phyloP scores from a whole-genome alignment of 1,140 invertebrate genomes.

The Cephus cinctus region DNA sequence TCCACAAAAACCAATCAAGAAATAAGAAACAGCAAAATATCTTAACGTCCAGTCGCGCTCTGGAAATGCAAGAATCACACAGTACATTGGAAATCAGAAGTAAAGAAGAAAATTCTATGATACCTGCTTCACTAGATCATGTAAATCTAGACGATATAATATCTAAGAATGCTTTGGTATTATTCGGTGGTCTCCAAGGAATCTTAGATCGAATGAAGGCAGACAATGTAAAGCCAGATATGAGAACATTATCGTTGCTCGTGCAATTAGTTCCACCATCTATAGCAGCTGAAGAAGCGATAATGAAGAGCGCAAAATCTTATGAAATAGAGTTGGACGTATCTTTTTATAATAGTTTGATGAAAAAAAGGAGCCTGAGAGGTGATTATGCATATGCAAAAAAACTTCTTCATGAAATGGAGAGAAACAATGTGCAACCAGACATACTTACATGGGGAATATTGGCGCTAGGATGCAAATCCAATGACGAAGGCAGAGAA shows the following conservation, averaged over 20 bases:
- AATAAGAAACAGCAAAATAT: constrained; percentile 4
- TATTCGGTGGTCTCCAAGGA: constrained; percentile 79
- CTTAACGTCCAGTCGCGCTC: constrained; percentile 9
- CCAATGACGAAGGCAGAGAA: constrained; percentile 58
- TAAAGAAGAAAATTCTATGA: neutral
- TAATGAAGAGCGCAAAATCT: constrained; percentile 58
- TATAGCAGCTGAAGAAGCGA: constrained; percentile 62
- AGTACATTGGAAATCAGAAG: neutral
- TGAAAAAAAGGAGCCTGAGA: constrained; percentile 73
- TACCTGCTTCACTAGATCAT: neutral
- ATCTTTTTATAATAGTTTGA: constrained; percentile 83
- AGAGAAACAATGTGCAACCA: constrained; percentile 60
- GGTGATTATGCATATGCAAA: constrained; percentile 66
- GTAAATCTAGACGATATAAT: constrained; percentile 50
- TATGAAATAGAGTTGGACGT: constrained; percentile 66
- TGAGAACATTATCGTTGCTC: constrained; percentile 78
- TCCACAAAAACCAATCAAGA: neutral
- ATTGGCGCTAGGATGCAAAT: constrained; percentile 75
- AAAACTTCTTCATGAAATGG: constrained; percentile 65
- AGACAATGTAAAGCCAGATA: constrained; percentile 68
- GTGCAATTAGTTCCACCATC: constrained; percentile 70
- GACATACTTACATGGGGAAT: constrained; percentile 84
- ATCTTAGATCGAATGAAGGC: constrained; percentile 72
- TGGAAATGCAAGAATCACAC: neutral
- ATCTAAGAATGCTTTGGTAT: constrained; percentile 67